Evolutionary conservation across 2,797 vertebrate genomes (phyloP).

Genomic region (Mareca penelope): DNA sequence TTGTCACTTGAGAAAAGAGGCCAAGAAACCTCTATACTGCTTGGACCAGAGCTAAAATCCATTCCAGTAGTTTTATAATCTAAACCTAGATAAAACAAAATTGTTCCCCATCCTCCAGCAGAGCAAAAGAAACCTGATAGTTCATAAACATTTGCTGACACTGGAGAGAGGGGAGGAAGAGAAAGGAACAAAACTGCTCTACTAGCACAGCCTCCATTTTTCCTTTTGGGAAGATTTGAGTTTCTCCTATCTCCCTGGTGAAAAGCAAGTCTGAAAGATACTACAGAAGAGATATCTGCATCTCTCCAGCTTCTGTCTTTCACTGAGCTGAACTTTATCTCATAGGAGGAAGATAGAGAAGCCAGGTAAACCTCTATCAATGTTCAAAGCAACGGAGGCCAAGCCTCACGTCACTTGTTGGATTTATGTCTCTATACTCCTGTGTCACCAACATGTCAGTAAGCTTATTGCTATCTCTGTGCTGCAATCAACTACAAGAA

Average conservation of each 20-base stretch:
- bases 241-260: background rate
- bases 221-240: background rate
- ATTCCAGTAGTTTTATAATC: background rate
- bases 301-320: background rate
- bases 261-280: background rate
- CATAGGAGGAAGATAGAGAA: background rate
- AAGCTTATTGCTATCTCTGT: background rate
- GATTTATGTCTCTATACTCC: fast-evolving
- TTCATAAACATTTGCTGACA: background rate
- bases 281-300: background rate
- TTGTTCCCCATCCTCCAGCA: background rate
- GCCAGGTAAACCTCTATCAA: background rate
- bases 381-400: background rate
- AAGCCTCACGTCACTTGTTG: background rate
- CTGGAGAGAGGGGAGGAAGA: background rate
- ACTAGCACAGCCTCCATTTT: background rate
- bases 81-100: background rate
- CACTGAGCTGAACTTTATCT: background rate
- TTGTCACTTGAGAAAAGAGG: background rate
- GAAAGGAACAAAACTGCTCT: background rate
- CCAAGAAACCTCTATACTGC: too few relatives aligned
- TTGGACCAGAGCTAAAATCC: background rate
- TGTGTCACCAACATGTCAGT: background rate
- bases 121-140: background rate
- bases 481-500: background rate